Evolutionary conservation across 2,113 vertebrate species (phyloP).

Genomic region (Sylvilagus bachmani): DNA sequence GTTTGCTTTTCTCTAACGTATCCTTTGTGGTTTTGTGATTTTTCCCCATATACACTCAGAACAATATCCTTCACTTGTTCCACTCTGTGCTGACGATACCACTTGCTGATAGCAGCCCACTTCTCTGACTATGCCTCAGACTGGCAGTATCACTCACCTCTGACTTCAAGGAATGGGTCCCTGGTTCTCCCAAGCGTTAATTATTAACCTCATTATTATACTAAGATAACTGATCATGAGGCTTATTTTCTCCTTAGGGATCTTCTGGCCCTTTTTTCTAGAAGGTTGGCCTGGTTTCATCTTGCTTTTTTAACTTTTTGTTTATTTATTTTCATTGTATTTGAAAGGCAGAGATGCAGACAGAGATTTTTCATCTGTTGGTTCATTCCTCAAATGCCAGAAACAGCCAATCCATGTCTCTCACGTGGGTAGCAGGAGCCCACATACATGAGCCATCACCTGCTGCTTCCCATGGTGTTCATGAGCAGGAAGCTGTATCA

Average conservation of each 20-base stretch:
- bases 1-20: neutral
- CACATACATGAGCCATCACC: too few species aligned
- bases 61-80: neutral
- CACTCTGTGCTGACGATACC: neutral
- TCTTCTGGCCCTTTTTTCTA: neutral
- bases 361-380: too few species aligned
- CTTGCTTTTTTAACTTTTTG: neutral
- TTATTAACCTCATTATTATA: neutral
- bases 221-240: neutral
- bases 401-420: too few species aligned
- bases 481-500: too few species aligned
- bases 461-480: too few species aligned
- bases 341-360: too few species aligned
- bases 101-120: neutral
- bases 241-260: neutral
- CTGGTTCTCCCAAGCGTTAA: neutral
- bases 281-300: neutral
- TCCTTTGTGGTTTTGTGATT: neutral
- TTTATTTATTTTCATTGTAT: too few species aligned
- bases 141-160: too few species aligned
- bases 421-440: too few species aligned
- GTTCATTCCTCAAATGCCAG: too few species aligned
- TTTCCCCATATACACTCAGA: neutral
- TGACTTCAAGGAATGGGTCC: neutral
- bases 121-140: neutral